phyloP scores from a whole-genome alignment of 1,140 invertebrate species.

The Meloidogyne exigua region DNA sequence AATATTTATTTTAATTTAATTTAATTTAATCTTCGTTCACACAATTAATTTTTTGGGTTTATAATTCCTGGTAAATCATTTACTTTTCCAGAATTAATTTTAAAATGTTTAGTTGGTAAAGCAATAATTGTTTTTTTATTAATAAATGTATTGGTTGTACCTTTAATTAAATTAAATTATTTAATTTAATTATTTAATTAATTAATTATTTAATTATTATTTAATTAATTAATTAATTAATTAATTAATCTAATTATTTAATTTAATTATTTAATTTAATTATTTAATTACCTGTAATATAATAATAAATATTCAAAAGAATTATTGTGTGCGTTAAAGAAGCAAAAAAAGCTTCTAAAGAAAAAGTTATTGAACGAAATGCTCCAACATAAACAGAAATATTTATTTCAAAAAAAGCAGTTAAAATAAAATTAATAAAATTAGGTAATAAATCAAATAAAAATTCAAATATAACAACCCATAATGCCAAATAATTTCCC shows the following conservation, averaged over 20 bases:
- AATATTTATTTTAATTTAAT: no score
- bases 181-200: background rate
- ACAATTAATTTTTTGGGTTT: background rate
- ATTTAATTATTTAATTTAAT: no score
- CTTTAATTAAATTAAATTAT: background rate
- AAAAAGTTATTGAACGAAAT: conserved; percentile 30
- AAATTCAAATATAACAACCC: conserved; percentile 28
- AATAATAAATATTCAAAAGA: conserved; percentile 10
- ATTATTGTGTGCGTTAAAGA: conserved; percentile 22
- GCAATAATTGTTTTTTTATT: no score
- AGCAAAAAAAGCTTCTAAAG: conserved; percentile 3
- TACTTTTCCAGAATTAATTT: background rate
- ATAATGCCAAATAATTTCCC: conserved; percentile 23
- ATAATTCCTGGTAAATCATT: background rate
- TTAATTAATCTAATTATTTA: no score
- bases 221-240: conserved; percentile 25
- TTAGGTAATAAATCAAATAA: conserved; percentile 30
- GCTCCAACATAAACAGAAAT: conserved; percentile 30
- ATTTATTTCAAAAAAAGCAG: conserved; percentile 27
- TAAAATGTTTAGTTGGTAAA: background rate
- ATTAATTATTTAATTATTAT: no score
- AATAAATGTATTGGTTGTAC: no score
- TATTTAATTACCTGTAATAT: conserved; percentile 34
- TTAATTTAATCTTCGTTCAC: no score
- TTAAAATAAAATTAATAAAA: conserved; percentile 25